Evolutionary conservation across 2,888 invertebrate species (phyloP), one percentile per base, ranked within the genome.

Genomic region (Macaria notata): DNA sequence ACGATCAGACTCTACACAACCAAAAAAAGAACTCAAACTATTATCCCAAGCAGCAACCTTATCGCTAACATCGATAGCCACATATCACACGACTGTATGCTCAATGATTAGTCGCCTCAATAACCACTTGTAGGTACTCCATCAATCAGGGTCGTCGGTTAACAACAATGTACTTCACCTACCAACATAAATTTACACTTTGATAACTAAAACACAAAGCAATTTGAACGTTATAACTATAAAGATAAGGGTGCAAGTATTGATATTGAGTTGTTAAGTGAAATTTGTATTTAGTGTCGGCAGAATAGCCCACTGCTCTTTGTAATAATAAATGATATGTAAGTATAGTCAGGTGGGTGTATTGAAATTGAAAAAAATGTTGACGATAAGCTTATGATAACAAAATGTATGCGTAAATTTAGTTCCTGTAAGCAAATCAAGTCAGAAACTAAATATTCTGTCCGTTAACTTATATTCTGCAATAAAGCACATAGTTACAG

Each of bases 51-150:
- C 19, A 19, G 19, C 19, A 19, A 2, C 19, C 19, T 19, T 19
- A 19, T 19, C 19, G 1, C 19, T 19, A 19, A 19, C 1, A 1
- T 1, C 19, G 7, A 36, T 3, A 36, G 5, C 33, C 0, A 36
- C 7, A 6, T 36, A 36, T 2, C 19, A 36, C 19, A 31, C 30
- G 50, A 55, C 60, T 53, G 53, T 49, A 33, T 41, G 50, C 56
- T 52, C 61, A 36, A 36, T 47, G 52, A 61, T 62, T 63, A 62
- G 41, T 55, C 47, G 62, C 50, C 48, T 59, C 53, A 49, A 61
- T 69, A 66, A 73, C 72, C 70, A 70, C 57, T 68, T 66, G 68
- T n/a, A n/a, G n/a, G n/a, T 68, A 65, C 67, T 70, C 67, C 73
- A 74, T 72, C 70, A 68, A 76, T 74, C 71, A 73, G 61, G 61